Evolutionary conservation across 1,140 invertebrate species (phyloP), one percentile per base, ranked within the genome.

Genomic region (Drosophila hydei): DNA sequence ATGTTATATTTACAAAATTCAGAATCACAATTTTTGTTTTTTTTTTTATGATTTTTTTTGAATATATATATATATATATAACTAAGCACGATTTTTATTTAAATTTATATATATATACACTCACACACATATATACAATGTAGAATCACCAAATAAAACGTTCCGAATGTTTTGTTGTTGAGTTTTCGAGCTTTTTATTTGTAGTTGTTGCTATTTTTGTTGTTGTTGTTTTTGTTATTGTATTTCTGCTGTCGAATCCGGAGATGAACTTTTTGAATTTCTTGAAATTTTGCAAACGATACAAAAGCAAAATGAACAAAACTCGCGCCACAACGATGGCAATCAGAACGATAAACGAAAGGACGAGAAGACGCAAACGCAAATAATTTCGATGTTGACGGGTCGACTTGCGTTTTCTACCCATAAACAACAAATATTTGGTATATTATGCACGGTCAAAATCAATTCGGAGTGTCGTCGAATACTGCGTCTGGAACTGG

Each of bases 301-400:
- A 89, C 72, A 89, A 70, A 88, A 88, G 85, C 85, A 89, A 89
- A 89, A 89, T 80, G 68, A 87, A 88, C 70, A 89, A 88, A 88
- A 84, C 70, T 62, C 79, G 77, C 79, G 64, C 79, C 76, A 88
- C 83, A 58, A 83, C 84, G 79, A 88, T 85, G 80, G 87, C 85
- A 89, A 89, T 85, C 68, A 89, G 87, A 79, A 89, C 69, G 77
- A 79, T 72, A 89, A 89, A 85, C 80, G 78, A 85, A 91, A 91
- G 77, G 72, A 85, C 84, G 77, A 90, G 83, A 88, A 88, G 83
- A 90, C 79, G 89, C 81, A 91, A 91, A 91, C 89, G 87, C 84
- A 91, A 91, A 90, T 91, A 91, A 91, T 91, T 91, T 90, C 79
- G 89, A 89, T 90, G 87, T 85, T 88, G 90, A 87, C 90, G 90